phyloP scores from a whole-genome alignment of 2,888 invertebrate species.

The Hipparchia sbordonii region DNA sequence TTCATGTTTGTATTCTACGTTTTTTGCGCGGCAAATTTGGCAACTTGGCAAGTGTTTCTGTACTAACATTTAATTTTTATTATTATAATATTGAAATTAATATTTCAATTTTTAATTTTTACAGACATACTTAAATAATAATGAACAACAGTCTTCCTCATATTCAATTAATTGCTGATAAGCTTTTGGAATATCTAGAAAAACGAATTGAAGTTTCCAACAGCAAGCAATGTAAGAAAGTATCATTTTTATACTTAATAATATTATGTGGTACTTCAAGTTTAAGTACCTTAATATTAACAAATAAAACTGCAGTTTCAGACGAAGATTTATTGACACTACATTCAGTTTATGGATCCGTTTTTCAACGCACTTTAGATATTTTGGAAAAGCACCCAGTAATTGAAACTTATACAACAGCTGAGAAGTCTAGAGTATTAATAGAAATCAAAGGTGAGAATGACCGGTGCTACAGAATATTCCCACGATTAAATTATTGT shows the following conservation, averaged over 20 bases:
- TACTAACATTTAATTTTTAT: no score
- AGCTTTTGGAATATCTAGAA: constrained; percentile 28
- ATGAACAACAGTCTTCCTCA: constrained; percentile 10
- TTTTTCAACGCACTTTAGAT: constrained; percentile 83
- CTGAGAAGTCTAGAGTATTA: constrained; percentile 67
- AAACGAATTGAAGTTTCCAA: constrained; percentile 21
- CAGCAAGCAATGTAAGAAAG: constrained; percentile 26
- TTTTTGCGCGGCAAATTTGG: no score
- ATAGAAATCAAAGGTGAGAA: constrained; percentile 83
- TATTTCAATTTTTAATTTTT: no score
- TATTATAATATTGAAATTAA: no score
- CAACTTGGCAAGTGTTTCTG: no score
- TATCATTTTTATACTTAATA: background rate
- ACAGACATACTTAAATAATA: background rate
- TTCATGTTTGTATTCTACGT: no score
- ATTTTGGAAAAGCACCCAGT: constrained; percentile 83
- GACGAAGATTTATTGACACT: constrained; percentile 81
- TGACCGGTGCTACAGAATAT: constrained; percentile 83
- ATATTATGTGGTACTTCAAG: background rate
- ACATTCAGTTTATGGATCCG: constrained; percentile 82
- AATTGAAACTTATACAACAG: constrained; percentile 72
- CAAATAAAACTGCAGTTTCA: constrained; percentile 71
- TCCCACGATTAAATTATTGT: constrained; percentile 86
- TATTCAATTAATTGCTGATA: constrained; percentile 20
- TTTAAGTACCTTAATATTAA: background rate